Conservation (phyloP, 2,113 vertebrate genomes). For the Seriola dumerili region DNA sequence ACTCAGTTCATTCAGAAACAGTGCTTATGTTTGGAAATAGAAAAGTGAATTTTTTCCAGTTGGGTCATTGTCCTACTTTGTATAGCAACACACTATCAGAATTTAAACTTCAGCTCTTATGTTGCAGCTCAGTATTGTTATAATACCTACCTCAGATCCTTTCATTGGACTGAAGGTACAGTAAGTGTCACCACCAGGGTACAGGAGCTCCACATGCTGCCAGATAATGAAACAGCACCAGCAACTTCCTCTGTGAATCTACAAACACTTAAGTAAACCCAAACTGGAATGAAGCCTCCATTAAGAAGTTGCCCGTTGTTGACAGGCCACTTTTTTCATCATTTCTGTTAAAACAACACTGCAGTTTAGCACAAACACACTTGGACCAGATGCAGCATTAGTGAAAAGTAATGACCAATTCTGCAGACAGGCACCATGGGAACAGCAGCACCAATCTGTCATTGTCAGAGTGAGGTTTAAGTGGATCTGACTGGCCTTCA, state of each 20-base stretch:
- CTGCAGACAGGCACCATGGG: constrained; percentile 16
- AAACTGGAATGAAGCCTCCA: neutral
- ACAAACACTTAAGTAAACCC: neutral
- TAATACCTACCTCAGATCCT: neutral
- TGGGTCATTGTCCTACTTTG: neutral
- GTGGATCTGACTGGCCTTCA: constrained; percentile 32
- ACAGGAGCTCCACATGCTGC: neutral
- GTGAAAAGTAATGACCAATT: constrained; percentile 12
- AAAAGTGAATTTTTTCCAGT: neutral
- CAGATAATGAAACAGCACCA: neutral
- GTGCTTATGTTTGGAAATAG: neutral
- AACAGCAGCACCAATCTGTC: constrained; percentile 46
- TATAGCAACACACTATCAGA: neutral
- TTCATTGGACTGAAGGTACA: neutral
- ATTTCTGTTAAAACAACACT: neutral
- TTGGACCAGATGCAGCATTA: constrained; percentile 23
- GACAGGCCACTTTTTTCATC: neutral
- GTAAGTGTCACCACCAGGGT: neutral
- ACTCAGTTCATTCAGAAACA: too few species aligned
- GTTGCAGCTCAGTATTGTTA: neutral
- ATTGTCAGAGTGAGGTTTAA: constrained; percentile 23
- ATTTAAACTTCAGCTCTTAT: neutral
- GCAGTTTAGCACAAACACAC: neutral
- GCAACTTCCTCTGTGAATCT: neutral
- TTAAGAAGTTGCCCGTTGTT: neutral